A percentile compares a stretch with the other conserved stretches of the same genome.
phyloP scores from a whole-genome alignment of 2,888 invertebrate genomes.

The Arrhopalites spinosus region DNA sequence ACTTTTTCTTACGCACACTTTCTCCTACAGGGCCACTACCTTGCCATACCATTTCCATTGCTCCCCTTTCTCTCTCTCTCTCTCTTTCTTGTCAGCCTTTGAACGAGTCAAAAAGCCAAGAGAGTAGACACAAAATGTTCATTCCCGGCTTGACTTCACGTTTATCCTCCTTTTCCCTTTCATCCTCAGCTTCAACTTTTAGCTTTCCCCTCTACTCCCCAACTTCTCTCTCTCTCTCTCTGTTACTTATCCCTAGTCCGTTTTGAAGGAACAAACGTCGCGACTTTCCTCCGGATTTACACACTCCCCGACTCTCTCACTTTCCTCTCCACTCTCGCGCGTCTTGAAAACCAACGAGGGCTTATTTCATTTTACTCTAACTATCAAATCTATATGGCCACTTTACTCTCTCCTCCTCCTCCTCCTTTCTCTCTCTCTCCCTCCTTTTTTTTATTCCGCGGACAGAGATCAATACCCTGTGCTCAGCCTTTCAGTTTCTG shows the following conservation, averaged over 20 bases:
- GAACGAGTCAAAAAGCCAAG: slow-evolving; percentile 19
- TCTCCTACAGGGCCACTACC: background rate
- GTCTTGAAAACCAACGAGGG: background rate
- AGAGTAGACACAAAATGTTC: slow-evolving; percentile 21
- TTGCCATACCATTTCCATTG: background rate
- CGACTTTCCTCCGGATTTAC: too few relatives aligned
- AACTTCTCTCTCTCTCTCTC: slow-evolving; percentile 1
- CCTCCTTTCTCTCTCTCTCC: too few relatives aligned
- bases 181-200: slow-evolving; percentile 17
- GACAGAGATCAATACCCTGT: too few relatives aligned
- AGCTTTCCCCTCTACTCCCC: background rate
- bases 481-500: too few relatives aligned
- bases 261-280: background rate
- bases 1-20: background rate
- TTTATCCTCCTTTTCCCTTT: slow-evolving; percentile 20
- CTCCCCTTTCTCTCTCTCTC: background rate
- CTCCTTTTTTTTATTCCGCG: too few relatives aligned
- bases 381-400: too few relatives aligned
- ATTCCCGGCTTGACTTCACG: slow-evolving; percentile 12
- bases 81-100: background rate
- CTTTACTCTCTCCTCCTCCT: too few relatives aligned
- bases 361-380: background rate
- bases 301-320: background rate
- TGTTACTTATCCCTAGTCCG: slow-evolving; percentile 1
- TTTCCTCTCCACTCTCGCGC: background rate